Evolutionary conservation across 2,113 vertebrate genomes (phyloP), one percentile per base, ranked within the genome.

Genomic region (Zeus faber): DNA sequence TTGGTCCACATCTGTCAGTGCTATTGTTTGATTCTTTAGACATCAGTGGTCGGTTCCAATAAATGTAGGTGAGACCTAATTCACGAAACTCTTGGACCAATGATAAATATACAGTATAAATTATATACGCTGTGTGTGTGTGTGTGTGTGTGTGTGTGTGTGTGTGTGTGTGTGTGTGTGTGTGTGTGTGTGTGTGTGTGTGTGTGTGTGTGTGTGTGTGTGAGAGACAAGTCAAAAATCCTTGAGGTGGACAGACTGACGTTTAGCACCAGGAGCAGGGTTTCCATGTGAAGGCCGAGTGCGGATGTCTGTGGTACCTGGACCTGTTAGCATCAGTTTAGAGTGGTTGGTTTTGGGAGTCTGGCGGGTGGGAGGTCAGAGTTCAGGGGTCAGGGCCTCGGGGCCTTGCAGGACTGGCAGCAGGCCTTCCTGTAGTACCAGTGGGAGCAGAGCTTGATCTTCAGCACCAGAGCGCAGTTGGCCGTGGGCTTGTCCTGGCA

Each of bases 351-450:
- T 62, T 21, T n/a, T 22, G 39, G 23, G 26, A 31, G 17, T 14
- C 11, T 40, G 39, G 55, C 49, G 6, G 49, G 62, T 35, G 49
- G 35, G 27, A 60, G 68, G 54, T n/a, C 5, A n/a, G 44, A n/a
- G 50, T 11, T 50, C 13, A 31, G 10, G 17, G 47, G 24, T 84
- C 67, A 82, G 55, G 67, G 53, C 49, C 74, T 47, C 0, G 71
- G 67, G 5, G 76, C 79, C 31, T 70, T 87, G 33, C 94, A 96
- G 1, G 92, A 91, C 68, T 81, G 53, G 71, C 91, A 93, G 86
- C 91, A 92, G 77, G 90, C 91, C 63, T 90, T 93, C 50, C 90
- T 89, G 77, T 92, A 92, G 87, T 92, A 91, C 90, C 91, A 91
- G 41, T 92, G 91, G 0, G 91, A 92, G 35, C 91, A 93, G 61